Percentiles rank a stretch among this genome's conserved stretches.
phyloP scores from a whole-genome alignment of 2,888 invertebrate species.

The Bhutanitis thaidina region DNA sequence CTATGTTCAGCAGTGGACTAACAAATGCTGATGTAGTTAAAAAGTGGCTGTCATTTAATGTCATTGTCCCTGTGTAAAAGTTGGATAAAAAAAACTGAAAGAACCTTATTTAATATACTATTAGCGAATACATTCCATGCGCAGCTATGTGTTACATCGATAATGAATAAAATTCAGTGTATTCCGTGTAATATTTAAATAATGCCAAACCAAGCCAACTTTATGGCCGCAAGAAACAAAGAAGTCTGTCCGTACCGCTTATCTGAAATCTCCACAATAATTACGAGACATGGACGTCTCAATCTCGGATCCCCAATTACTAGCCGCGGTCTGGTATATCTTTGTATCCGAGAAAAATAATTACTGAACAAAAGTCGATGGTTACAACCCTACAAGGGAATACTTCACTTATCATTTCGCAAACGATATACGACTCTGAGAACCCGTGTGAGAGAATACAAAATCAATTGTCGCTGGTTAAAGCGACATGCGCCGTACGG shows the following conservation, averaged over 20 bases:
- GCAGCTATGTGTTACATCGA: too few relatives aligned
- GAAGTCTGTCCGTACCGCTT: constrained; percentile 45
- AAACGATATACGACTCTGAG: constrained; percentile 12
- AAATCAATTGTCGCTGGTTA: constrained; percentile 24
- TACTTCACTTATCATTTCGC: constrained; percentile 3
- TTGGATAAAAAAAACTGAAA: too few relatives aligned
- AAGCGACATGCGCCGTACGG: constrained; percentile 24
- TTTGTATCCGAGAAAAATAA: constrained; percentile 54
- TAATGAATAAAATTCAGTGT: background rate
- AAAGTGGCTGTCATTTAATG: too few relatives aligned
- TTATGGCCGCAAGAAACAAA: constrained; percentile 33
- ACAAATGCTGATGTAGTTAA: too few relatives aligned
- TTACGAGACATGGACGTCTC: constrained; percentile 70
- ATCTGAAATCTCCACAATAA: constrained; percentile 75
- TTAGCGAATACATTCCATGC: too few relatives aligned
- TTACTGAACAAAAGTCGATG: constrained; percentile 43
- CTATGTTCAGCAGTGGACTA: too few relatives aligned
- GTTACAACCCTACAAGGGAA: constrained; percentile 48
- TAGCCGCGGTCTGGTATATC: constrained; percentile 54
- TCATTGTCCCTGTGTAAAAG: too few relatives aligned
- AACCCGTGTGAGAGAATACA: constrained; percentile 26
- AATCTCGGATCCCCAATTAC: constrained; percentile 65
- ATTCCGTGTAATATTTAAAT: background rate
- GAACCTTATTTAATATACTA: too few relatives aligned
- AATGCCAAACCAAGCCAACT: background rate